phyloP scores from a whole-genome alignment of 2,888 invertebrate genomes.

The Lasioglossum calceatum region DNA sequence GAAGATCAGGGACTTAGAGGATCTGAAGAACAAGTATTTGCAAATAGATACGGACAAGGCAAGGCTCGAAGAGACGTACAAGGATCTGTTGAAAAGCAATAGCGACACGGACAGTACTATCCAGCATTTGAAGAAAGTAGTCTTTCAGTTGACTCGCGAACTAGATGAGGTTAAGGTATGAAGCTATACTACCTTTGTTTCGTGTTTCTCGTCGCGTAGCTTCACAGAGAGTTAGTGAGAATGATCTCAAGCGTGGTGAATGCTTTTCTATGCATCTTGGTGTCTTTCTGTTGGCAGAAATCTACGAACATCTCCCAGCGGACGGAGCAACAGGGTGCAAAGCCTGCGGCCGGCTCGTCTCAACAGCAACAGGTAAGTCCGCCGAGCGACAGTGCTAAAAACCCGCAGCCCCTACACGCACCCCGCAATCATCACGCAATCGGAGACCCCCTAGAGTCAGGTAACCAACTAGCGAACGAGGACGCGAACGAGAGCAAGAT shows the following conservation, averaged over 20 bases:
- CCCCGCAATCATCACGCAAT: conserved; percentile 74
- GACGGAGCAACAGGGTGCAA: conserved; percentile 9
- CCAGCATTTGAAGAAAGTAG: conserved; percentile 78
- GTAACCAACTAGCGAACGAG: conserved; percentile 58
- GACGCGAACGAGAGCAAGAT: conserved; percentile 68
- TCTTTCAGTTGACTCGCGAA: conserved; percentile 78
- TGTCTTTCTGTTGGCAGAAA: conserved; percentile 60
- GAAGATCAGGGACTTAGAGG: conserved; percentile 71
- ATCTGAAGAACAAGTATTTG: conserved; percentile 78
- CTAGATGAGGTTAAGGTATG: conserved; percentile 76
- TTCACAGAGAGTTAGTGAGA: neutral
- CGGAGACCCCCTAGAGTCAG: conserved; percentile 54
- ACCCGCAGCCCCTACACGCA: conserved; percentile 76
- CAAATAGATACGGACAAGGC: conserved; percentile 76
- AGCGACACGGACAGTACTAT: conserved; percentile 71
- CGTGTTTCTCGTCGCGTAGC: neutral
- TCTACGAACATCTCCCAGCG: conserved; percentile 59
- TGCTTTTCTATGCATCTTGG: neutral
- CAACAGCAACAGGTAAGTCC: conserved; percentile 81
- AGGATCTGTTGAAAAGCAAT: conserved; percentile 70
- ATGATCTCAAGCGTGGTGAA: neutral
- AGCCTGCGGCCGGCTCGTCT: conserved; percentile 47
- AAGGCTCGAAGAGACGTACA: conserved; percentile 76
- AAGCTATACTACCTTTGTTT: neutral
- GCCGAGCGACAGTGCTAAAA: conserved; percentile 75